phyloP scores from a whole-genome alignment of 2,888 invertebrate genomes.

The Sepioteuthis lessoniana region DNA sequence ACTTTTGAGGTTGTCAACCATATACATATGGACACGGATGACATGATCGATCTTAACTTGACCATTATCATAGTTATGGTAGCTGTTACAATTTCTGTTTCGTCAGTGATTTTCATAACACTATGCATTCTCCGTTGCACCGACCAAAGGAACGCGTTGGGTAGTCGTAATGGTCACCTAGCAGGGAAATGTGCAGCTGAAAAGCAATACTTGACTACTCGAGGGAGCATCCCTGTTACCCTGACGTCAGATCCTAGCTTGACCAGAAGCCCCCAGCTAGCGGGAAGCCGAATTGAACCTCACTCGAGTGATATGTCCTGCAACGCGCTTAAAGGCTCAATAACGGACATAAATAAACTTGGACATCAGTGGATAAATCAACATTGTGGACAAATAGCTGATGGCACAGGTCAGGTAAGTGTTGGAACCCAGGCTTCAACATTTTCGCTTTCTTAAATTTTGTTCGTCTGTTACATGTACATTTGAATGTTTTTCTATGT shows the following conservation, averaged over 20 bases:
- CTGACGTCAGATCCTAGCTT: neutral
- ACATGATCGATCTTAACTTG: neutral
- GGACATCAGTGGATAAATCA: constrained; percentile 9
- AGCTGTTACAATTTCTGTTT: neutral
- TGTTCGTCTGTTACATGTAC: neutral
- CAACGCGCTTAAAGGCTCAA: neutral
- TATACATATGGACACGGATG: neutral
- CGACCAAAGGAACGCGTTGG: neutral
- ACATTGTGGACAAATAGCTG: neutral
- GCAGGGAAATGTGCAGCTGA: neutral
- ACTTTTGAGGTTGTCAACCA: neutral
- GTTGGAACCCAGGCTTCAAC: neutral
- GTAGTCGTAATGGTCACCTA: neutral
- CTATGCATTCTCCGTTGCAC: neutral
- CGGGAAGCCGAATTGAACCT: neutral
- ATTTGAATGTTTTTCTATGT: neutral
- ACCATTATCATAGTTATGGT: neutral
- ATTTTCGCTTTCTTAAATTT: neutral
- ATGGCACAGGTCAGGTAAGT: constrained; percentile 33
- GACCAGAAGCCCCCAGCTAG: neutral
- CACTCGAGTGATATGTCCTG: neutral
- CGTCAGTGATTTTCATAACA: neutral
- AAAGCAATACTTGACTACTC: neutral
- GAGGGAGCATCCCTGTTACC: neutral
- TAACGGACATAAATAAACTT: constrained; percentile 8